Base-by-base conservation (phyloP, 1,140 invertebrate species). In the Cotesia glomerata region DNA sequence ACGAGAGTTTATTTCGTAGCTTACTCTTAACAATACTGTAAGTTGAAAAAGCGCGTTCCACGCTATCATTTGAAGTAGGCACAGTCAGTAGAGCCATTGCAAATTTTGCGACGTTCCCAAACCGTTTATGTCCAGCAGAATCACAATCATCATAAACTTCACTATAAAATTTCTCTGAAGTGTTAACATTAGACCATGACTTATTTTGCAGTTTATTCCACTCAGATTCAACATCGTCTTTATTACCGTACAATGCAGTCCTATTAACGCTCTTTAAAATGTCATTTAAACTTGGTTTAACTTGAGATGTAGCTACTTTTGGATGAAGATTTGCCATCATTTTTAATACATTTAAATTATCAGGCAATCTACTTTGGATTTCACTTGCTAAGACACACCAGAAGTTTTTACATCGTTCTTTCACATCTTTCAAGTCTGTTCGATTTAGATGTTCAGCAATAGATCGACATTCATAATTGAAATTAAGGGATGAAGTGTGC, bases 221-320 rank as follows among this genome's bases (percentile, higher is more conserved):
- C 51, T 52, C 51, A 52, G 51, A 4, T 14, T 52, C 51, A 14
- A 52, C 14, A 11, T 52, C 51, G 14, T 71, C 65, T 74, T n/a
- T 34, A 49, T 74, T 16, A 45, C 36, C 36, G 2, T 1, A 39
- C 36, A 39, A 39, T 3, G 67, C 51, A 34, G 13, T 63, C 11
- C 8, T 14, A 26, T 14, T 32, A 11, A 11, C 16, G 64, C 49
- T 59, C 65, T 36, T 9, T 69, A 74, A n/a, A 13, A n/a, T 7
- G 45, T 11, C 1, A 56, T 69, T 69, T 13, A 74, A 14, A 59
- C 54, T 32, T 4, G 61, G 26, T 18, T 69, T 32, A 32, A 74
- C 69, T 9, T 63, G 14, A 26, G 63, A 74, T 39, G 16, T 11
- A 39, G 36, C 36, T 1, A 39, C 36, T 39, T 39, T 39, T 1